Conservation (phyloP, 2,888 invertebrate genomes). For the Alsophila aescularia region DNA sequence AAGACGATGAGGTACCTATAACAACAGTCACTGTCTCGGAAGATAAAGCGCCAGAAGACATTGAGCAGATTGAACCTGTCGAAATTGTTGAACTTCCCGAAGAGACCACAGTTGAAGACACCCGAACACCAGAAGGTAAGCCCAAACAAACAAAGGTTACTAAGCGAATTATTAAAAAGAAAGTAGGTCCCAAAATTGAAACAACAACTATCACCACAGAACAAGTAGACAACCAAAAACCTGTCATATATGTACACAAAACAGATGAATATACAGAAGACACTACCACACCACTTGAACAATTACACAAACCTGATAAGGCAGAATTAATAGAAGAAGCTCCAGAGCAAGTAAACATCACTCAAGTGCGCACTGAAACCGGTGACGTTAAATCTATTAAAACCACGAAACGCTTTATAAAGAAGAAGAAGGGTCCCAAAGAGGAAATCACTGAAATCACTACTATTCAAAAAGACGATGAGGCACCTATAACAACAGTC, state of each 20-base stretch:
- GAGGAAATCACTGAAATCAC: too few relatives aligned
- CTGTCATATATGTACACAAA: constrained; percentile 64
- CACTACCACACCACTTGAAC: constrained; percentile 30
- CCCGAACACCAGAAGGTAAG: constrained; percentile 38
- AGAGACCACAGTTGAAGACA: constrained; percentile 39
- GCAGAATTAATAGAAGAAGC: constrained; percentile 54
- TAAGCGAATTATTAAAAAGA: constrained; percentile 52
- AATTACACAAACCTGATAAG: constrained; percentile 26
- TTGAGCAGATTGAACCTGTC: constrained; percentile 35
- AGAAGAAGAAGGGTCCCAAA: too few relatives aligned
- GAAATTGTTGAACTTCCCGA: constrained; percentile 1
- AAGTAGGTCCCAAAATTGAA: constrained; percentile 55
- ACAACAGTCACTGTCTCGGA: constrained; percentile 32
- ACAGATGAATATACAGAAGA: constrained; percentile 51
- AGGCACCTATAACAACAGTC: too few relatives aligned
- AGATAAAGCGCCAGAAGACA: constrained; percentile 39
- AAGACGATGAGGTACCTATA: too few relatives aligned
- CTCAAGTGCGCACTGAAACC: too few relatives aligned
- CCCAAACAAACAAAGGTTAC: constrained; percentile 39
- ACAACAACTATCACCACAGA: constrained; percentile 43
- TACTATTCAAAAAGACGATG: too few relatives aligned
- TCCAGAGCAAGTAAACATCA: constrained; percentile 51
- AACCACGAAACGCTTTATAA: too few relatives aligned
- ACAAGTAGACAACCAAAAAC: constrained; percentile 43
- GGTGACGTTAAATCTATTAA: too few relatives aligned